Percentiles rank a stretch among this genome's conserved stretches.
Conservation (phyloP, 2,113 vertebrate species). For the Brachyistius frenatus region DNA sequence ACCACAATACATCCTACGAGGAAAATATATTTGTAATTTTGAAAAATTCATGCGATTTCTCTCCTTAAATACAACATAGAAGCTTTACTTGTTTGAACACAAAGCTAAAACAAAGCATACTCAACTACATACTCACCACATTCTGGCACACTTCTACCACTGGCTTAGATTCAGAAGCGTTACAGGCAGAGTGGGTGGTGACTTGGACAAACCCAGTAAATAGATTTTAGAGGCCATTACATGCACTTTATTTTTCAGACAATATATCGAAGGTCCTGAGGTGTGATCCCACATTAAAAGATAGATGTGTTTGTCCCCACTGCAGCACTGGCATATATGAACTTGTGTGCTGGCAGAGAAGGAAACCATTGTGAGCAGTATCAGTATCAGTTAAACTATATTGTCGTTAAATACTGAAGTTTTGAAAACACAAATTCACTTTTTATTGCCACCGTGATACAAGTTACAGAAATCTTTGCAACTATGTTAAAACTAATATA, state of each 20-base stretch:
- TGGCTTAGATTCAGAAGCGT: background rate
- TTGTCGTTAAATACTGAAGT: background rate
- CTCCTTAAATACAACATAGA: too few relatives aligned
- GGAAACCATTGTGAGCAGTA: background rate
- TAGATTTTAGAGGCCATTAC: slow-evolving; percentile 30
- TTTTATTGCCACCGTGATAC: too few relatives aligned
- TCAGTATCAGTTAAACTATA: background rate
- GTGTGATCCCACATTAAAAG: background rate
- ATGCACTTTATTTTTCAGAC: background rate
- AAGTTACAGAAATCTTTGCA: too few relatives aligned
- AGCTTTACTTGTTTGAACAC: too few relatives aligned
- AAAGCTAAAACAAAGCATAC: too few relatives aligned
- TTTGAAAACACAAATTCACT: background rate
- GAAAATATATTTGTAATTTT: too few relatives aligned
- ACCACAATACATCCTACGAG: too few relatives aligned
- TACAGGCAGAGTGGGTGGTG: background rate
- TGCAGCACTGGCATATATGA: background rate
- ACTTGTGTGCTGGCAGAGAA: background rate
- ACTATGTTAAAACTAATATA: too few relatives aligned
- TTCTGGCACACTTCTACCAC: background rate
- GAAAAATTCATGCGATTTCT: too few relatives aligned
- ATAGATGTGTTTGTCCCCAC: background rate
- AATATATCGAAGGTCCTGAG: background rate
- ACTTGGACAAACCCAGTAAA: slow-evolving; percentile 21
- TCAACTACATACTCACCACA: too few relatives aligned